Evolutionary conservation across 2,113 vertebrate species (phyloP), one percentile per base, ranked within the genome.

Genomic region (Spea multiplicata): DNA sequence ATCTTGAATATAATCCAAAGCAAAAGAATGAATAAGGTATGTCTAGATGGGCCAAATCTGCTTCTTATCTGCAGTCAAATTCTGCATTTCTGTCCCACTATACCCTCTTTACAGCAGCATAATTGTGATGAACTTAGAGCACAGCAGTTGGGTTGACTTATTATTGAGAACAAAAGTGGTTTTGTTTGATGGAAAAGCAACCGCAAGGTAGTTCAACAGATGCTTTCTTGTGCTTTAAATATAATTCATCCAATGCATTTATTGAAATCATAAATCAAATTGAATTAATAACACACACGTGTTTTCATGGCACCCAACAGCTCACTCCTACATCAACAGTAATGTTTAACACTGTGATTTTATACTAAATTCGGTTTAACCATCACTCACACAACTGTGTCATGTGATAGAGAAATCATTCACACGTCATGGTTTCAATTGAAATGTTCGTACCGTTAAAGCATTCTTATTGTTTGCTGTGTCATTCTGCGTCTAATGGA

Each of bases 401-500:
- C 45, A 30, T 17, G 64, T 44, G 62, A 55, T 8, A 5, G 69
- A 8, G 78, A 79, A 87, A 82, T 75, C 83, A 83, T 47, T 84
- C 50, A 66, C 59, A 48, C 45, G 14, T 69, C 82, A 73, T 75
- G 84, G 80, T 64, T 78, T 83, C 66, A 45, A 78, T 84, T 78
- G 52, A 66, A 68, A 80, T 76, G 82, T 80, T 69, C 73, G 68
- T 77, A 82, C 76, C 75, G 83, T 81, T 87, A 81, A 82, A 79
- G 75, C 44, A 71, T 80, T 88, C 84, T 87, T 86, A 86, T 88
- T 87, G 87, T 88, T 84, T 79, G 66, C 76, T 82, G 83, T 89
- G 85, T 85, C 86, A 84, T 84, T 88, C 88, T 64, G 74, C 67
- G 86, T 78, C 82, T 83, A 80, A 84, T 73, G 44, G 75, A 75